phyloP scores from a whole-genome alignment of 2,113 vertebrate genomes.

The Gnathonemus longibarbis region DNA sequence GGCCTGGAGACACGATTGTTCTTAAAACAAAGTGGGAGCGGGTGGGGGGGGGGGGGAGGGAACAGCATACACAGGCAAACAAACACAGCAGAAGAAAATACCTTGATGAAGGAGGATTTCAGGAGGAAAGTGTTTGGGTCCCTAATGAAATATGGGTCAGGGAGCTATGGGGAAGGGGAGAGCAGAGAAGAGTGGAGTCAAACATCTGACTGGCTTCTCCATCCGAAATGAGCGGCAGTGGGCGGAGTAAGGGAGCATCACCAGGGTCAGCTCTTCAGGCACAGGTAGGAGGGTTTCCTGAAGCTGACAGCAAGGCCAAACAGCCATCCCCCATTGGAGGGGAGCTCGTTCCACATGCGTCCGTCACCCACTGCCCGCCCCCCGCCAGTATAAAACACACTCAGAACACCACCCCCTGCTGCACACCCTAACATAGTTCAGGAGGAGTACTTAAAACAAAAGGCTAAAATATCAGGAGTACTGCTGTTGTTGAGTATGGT shows the following conservation, averaged over 20 bases:
- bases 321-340: background rate
- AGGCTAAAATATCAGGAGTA: background rate
- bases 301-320: background rate
- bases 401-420: background rate
- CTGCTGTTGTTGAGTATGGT: background rate
- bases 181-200: slow-evolving; percentile 25
- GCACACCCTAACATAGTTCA: background rate
- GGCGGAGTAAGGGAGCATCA: background rate
- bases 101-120: slow-evolving; percentile 65
- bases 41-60: slow-evolving; percentile 19
- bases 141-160: slow-evolving; percentile 73
- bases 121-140: slow-evolving; percentile 67
- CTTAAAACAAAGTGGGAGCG: slow-evolving; percentile 50
- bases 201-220: slow-evolving; percentile 47
- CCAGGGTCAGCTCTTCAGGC: background rate
- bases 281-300: background rate
- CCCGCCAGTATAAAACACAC: background rate
- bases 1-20: slow-evolving; percentile 56
- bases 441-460: background rate
- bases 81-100: slow-evolving; percentile 39
- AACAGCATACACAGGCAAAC: slow-evolving; percentile 17
- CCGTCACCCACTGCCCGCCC: background rate
- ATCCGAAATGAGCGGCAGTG: no score
- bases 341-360: background rate
- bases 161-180: slow-evolving; percentile 49